Evolutionary conservation across 1,140 invertebrate genomes (phyloP), one percentile per base, ranked within the genome.

Genomic region (Nasonia giraulti): DNA sequence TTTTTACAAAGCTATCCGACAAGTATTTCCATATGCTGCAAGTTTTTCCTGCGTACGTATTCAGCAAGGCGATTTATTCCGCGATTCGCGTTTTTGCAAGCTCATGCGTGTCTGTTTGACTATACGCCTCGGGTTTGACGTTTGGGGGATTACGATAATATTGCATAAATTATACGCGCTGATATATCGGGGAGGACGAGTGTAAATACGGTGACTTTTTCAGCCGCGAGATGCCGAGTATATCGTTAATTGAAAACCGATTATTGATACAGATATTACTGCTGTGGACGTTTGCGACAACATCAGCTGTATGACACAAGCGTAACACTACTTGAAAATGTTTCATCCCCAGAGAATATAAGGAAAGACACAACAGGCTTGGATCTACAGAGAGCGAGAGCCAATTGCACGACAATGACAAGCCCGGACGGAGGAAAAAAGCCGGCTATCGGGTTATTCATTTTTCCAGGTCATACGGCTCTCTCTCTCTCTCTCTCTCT

Each of bases 111-210:
- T 62, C 7, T 33, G 44, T 44, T 62, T 23, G 27, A 27, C 11
- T 31, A 11, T 37, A 55, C 69, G 71, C 47, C 31, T 75, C 50
- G 80, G 17, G 27, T 77, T 77, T 66, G 27, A 33, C 37, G 11
- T 68, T 44, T 47, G 55, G 66, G 11, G 11, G 55, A 76, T 77
- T 77, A 68, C 27, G 33, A 40, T 11, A 82, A 62, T 82, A 68
- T 62, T 7, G 55, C 50, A 83, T 82, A 82, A 82, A 82, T 75
- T 82, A 62, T 20, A 8, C 40, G 8, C 8, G 8, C 40, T 40
- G 8, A 40, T 40, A 40, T 40, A 40, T 40, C 33, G 5, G 33
- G 5, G 33, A 55, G 50, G 2, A 17, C 17, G 17, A 4, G 50
- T 55, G 50, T 55, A 55, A 55, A 55, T 55, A 55, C 11, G 2